phyloP scores from a whole-genome alignment of 2,797 vertebrate genomes.

The Tenualosa ilisha region DNA sequence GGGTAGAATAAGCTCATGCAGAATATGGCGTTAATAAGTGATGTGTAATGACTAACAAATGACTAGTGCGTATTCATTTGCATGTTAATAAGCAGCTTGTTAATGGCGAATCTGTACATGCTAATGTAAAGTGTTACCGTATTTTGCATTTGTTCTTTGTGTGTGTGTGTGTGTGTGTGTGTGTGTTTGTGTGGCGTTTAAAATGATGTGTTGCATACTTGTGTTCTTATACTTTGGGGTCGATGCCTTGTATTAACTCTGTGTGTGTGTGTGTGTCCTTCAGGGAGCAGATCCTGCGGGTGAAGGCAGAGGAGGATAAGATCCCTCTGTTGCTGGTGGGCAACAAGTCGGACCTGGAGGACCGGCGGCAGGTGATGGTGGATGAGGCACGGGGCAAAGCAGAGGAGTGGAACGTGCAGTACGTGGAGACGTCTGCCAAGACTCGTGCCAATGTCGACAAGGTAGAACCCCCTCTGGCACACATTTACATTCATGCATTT shows the following conservation, averaged over 20 bases:
- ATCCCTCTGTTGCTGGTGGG: constrained; percentile 93
- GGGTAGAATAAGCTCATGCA: too few species aligned
- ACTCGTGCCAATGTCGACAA: constrained; percentile 98
- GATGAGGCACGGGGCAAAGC: constrained; percentile 90
- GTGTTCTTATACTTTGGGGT: too few species aligned
- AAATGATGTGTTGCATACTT: too few species aligned
- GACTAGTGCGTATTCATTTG: too few species aligned
- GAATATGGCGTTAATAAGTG: too few species aligned
- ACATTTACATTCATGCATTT: too few species aligned
- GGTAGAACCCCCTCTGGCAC: constrained; percentile 65
- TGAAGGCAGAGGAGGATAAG: constrained; percentile 97
- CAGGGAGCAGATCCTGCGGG: constrained; percentile 96
- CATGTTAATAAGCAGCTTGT: too few species aligned
- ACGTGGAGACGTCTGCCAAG: constrained; percentile 96
- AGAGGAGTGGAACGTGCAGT: constrained; percentile 94
- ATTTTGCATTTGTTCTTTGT: neutral
- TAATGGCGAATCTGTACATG: too few species aligned
- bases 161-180: neutral
- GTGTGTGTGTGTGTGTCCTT: neutral
- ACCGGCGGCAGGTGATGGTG: constrained; percentile 89
- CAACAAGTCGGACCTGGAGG: constrained; percentile 97
- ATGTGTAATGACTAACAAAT: too few species aligned
- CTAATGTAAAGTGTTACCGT: too few species aligned
- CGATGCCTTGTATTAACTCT: too few species aligned
- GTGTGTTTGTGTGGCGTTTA: neutral